Evolutionary conservation across 2,888 invertebrate species (phyloP), one percentile per base, ranked within the genome.

Genomic region (Mythimna ferrago): DNA sequence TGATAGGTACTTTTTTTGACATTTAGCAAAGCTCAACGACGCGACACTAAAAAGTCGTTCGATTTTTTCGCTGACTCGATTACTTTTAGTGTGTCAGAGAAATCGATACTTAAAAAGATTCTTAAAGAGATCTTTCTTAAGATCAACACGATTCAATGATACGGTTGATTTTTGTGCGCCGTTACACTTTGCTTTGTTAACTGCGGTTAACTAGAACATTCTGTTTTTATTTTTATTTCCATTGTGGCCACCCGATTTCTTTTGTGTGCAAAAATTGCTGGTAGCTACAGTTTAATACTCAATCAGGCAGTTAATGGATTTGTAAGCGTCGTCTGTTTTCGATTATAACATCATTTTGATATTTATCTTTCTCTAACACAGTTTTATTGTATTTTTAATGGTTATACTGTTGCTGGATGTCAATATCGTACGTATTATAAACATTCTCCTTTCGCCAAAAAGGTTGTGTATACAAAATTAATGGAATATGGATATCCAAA

Each of bases 1-100:
- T 80, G 58, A 76, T 38, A 38, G 38, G 38, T 51, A 71, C 66
- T 75, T 84, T 83, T 83, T 86, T 86, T 87, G 76, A 80, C 83
- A 82, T 85, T 88, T 86, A 84, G 78, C 51, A 71, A 56, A 75
- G 70, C 57, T 74, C 76, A 81, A 80, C 72, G 69, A 77, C 71
- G 69, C 68, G 71, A 77, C 80, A 66, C 66, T 44, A 82, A 71
- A 79, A 74, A 80, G 72, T 81, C 76, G 77, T 64, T 72, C 71
- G 70, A 77, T 85, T 87, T 87, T 86, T 87, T 80, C 75, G 70
- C 76, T 61, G 66, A 77, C 71, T 92, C 90, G 89, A 91, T 92
- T 89, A 89, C 84, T 91, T 92, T 93, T 91, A 91, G 85, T 90
- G 76, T 81, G 85, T 69, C 85, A 78, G 89, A 88, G 92, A 92